Conservation (phyloP, 2,888 invertebrate species). For the Leptura quadrifasciata region DNA sequence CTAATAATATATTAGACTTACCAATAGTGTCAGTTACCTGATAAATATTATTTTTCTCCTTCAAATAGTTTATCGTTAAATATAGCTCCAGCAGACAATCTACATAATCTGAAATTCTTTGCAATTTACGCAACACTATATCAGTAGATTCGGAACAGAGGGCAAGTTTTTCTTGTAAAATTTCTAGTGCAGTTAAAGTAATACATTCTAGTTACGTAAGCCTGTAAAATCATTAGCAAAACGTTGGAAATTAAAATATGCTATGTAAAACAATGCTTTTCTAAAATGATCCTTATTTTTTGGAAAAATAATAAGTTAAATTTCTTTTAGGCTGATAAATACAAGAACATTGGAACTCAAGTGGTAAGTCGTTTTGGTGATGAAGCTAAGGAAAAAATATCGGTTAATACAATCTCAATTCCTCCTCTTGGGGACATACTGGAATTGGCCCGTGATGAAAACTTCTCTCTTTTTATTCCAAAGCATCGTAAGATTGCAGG, state of each 20-base stretch:
- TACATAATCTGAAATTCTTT: too few relatives aligned
- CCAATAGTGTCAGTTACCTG: too few relatives aligned
- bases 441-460: slow-evolving; percentile 77
- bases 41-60: too few relatives aligned
- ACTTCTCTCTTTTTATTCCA: slow-evolving; percentile 86
- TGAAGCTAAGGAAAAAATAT: slow-evolving; percentile 75
- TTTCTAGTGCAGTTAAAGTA: background rate
- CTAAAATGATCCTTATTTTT: background rate
- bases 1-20: too few relatives aligned
- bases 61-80: too few relatives aligned
- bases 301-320: background rate
- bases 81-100: too few relatives aligned
- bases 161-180: background rate
- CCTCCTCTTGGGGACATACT: slow-evolving; percentile 78
- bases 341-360: slow-evolving; percentile 77
- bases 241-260: background rate
- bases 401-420: slow-evolving; percentile 75
- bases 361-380: slow-evolving; percentile 78
- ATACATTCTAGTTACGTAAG: too few relatives aligned
- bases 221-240: background rate
- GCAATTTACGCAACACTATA: too few relatives aligned
- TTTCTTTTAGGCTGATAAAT: slow-evolving; percentile 74
- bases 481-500: slow-evolving; percentile 83
- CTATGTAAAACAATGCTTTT: background rate
- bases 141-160: too few relatives aligned